A percentile compares a stretch with the other conserved stretches of the same genome.
phyloP scores from a whole-genome alignment of 1,140 invertebrate species.

The Lithobius niger region DNA sequence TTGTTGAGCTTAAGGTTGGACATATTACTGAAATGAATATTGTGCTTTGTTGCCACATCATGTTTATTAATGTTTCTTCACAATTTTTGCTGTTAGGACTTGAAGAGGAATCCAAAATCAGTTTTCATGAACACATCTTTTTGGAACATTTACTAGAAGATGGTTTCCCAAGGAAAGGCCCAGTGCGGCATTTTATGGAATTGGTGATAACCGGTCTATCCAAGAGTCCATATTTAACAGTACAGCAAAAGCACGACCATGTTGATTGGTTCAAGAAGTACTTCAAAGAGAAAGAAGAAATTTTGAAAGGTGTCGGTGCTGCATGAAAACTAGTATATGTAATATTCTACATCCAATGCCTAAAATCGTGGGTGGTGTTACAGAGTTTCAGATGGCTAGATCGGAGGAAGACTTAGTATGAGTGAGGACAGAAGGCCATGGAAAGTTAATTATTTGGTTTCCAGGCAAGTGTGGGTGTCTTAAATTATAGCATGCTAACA shows the following conservation, averaged over 20 bases:
- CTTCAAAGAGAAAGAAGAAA: constrained; percentile 62
- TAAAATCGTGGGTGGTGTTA: too few relatives aligned
- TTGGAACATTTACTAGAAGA: constrained; percentile 66
- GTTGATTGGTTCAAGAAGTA: constrained; percentile 87
- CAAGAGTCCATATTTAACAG: constrained; percentile 82
- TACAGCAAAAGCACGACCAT: constrained; percentile 74
- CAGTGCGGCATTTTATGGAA: constrained; percentile 93
- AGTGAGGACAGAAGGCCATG: too few relatives aligned
- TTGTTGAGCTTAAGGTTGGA: constrained; percentile 6
- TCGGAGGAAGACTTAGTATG: too few relatives aligned
- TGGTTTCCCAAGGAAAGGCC: constrained; percentile 79
- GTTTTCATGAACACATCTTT: constrained; percentile 88
- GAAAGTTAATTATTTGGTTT: too few relatives aligned
- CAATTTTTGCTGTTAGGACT: constrained; percentile 42
- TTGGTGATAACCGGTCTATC: constrained; percentile 83
- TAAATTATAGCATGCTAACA: too few relatives aligned
- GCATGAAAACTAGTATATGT: too few relatives aligned
- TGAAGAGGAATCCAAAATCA: constrained; percentile 58
- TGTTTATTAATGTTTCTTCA: constrained; percentile 8
- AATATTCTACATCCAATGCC: too few relatives aligned
- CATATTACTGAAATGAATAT: too few relatives aligned
- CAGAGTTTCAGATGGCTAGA: too few relatives aligned
- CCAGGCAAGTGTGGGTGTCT: too few relatives aligned
- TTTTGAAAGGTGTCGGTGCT: constrained; percentile 48
- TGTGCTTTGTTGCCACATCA: constrained; percentile 2